phyloP scores from a whole-genome alignment of 2,888 invertebrate genomes.

The Opisthograptis luteolata region DNA sequence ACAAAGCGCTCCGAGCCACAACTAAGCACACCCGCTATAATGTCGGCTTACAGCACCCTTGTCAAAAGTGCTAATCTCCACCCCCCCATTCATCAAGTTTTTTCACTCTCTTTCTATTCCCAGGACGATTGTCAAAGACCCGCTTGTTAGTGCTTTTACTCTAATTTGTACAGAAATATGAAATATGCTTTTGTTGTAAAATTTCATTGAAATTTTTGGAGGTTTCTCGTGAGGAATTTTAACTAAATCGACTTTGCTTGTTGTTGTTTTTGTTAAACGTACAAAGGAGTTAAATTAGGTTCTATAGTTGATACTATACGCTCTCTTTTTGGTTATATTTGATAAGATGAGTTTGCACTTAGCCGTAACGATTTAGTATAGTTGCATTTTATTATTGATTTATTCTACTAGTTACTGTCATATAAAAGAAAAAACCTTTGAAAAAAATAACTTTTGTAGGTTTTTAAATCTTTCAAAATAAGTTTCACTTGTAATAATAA shows the following conservation, averaged over 20 bases:
- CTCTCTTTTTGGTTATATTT: no score
- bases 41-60: slow-evolving; percentile 12
- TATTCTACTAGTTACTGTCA: no score
- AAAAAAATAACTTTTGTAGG: no score
- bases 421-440: no score
- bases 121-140: slow-evolving; percentile 7
- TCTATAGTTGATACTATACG: no score
- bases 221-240: slow-evolving; percentile 16
- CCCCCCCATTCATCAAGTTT: slow-evolving; percentile 15
- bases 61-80: slow-evolving; percentile 15
- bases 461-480: no score
- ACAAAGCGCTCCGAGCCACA: slow-evolving; percentile 6
- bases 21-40: slow-evolving; percentile 15
- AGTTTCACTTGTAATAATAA: no score
- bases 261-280: slow-evolving; percentile 1
- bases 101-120: slow-evolving; percentile 8
- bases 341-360: no score
- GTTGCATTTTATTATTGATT: no score
- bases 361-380: no score
- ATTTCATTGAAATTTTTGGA: slow-evolving; percentile 9
- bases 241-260: slow-evolving; percentile 12
- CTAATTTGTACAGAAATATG: slow-evolving; percentile 2
- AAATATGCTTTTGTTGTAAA: slow-evolving; percentile 8
- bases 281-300: no score
- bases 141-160: slow-evolving; percentile 14